Conservation (phyloP, 1,140 invertebrate species). For the Pollicipes pollicipes region DNA sequence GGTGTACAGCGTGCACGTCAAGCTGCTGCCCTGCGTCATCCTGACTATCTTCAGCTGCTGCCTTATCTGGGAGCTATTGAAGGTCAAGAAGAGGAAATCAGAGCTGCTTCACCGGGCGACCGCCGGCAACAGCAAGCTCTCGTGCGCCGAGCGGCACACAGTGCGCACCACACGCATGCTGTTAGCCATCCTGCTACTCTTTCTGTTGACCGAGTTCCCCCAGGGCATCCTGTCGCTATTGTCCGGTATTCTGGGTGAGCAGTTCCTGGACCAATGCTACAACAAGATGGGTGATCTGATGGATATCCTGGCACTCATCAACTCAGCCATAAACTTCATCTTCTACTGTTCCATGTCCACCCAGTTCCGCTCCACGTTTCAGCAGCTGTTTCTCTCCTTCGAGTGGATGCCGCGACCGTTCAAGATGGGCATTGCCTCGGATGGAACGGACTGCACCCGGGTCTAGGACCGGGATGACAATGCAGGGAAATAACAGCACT, state of each 20-base stretch:
- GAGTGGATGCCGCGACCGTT: too few relatives aligned
- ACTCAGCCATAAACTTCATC: conserved; percentile 84
- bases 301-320: conserved; percentile 77
- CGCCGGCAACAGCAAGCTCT: too few relatives aligned
- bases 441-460: too few relatives aligned
- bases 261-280: conserved; percentile 58
- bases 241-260: conserved; percentile 45
- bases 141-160: conserved; percentile 13
- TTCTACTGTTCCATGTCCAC: conserved; percentile 85
- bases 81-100: too few relatives aligned
- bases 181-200: conserved; percentile 34
- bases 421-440: too few relatives aligned
- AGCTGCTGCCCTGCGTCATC: conserved; percentile 61
- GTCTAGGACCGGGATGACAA: too few relatives aligned
- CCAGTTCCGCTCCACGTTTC: conserved; percentile 80
- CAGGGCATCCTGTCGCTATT: conserved; percentile 66
- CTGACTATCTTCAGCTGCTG: conserved; percentile 58
- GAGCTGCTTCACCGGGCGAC: too few relatives aligned
- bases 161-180: conserved; percentile 39
- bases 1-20: conserved; percentile 53
- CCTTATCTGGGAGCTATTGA: conserved; percentile 45
- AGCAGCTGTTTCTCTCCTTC: too few relatives aligned
- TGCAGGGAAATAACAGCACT: too few relatives aligned
- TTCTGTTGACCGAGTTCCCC: conserved; percentile 40
- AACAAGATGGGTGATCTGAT: conserved; percentile 65